Percentiles rank a stretch among this genome's conserved stretches.
These are phyloP conservation scores for Austrofundulus limnaeus DNA, from an alignment of 2,113 vertebrate species.

Conservation along the genomic window DNA sequence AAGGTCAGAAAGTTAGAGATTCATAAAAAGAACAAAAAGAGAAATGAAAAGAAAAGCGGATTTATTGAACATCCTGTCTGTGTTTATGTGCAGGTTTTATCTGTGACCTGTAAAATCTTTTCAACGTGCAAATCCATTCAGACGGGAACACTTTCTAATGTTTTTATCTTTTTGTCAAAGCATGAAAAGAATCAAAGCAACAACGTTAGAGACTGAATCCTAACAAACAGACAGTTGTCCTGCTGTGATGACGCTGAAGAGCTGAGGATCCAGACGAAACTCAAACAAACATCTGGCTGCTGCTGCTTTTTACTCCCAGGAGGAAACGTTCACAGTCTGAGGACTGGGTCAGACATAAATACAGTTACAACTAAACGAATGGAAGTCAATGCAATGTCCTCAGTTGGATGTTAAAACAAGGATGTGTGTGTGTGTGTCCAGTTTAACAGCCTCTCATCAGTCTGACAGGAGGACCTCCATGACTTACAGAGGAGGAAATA, in stretches of 20 bases:
- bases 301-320: no score
- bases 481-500: conserved; percentile 25
- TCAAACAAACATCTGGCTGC: no score
- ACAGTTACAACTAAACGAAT: no score
- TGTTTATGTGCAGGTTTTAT: not conserved
- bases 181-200: not conserved
- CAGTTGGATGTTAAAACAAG: no score
- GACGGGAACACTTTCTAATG: not conserved
- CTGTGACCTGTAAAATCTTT: not conserved
- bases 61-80: not conserved
- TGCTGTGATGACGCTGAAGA: not conserved
- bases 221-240: not conserved
- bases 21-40: not conserved
- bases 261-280: no score
- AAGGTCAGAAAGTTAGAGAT: not conserved
- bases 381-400: no score
- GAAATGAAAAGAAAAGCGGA: not conserved
- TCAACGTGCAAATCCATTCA: not conserved
- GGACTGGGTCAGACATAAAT: no score
- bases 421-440: not conserved
- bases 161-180: not conserved
- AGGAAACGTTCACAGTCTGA: no score
- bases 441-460: conserved; percentile 22
- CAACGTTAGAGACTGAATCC: not conserved
- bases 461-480: not conserved